Evolutionary conservation across 2,797 vertebrate species (phyloP), one percentile per base, ranked within the genome.

Genomic region (Myotis planiceps): DNA sequence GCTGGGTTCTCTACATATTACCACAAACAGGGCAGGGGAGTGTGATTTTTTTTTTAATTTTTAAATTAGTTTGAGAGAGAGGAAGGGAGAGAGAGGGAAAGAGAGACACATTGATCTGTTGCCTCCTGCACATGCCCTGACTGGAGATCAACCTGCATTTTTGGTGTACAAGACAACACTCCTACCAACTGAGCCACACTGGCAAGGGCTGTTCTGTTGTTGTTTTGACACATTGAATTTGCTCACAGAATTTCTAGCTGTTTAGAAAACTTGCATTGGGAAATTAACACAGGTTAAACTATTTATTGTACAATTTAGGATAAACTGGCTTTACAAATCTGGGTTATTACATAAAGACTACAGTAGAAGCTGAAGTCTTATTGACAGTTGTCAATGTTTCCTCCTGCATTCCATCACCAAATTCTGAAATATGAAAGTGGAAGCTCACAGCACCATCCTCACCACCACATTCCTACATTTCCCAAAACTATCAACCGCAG

Each of bases 251-350:
- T 90, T 80, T 91, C 68, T 32, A 95, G 60, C 27, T n/a, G 15
- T 69, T 86, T 19, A 29, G 14, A n/a, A 63, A 19, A 34, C 55
- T 76, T 75, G 9, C 7, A 72, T 86, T 86, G 32, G n/a, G 13
- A 66, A 78, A 92, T 74, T 9, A 86, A 42, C 21, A 37, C 9
- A 39, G 27, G 12, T 86, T 80, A 95, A 95, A 92, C 58, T 74
- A 63, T 45, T 53, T 69, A 60, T 51, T 53, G 71, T 37, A 90
- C 87, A 71, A 80, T 39, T 93, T n/a, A 42, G 65, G 74, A 78
- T 81, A 29, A 88, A 25, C 6, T 34, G 4, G 1, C 3, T 93
- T 42, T 53, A 18, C 63, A 60, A 81, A 63, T 51, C 12, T 39
- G 32, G 9, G 25, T 63, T 55, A 68, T 92, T 74, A 21, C 1